phyloP scores from a whole-genome alignment of 1,140 invertebrate species.

The Aphis gossypii region DNA sequence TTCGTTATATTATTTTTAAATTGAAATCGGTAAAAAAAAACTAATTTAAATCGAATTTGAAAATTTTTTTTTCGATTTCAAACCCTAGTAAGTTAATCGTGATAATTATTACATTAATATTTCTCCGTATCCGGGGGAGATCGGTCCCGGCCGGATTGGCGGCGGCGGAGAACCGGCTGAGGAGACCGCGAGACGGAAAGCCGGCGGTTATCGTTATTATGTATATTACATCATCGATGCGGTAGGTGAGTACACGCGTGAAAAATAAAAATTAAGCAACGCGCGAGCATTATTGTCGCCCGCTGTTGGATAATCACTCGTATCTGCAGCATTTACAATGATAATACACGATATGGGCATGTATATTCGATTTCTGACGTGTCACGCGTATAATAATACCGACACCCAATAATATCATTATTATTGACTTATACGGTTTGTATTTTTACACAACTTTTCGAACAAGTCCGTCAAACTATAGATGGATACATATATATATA shows the following conservation, averaged over 20 bases:
- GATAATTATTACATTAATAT: neutral
- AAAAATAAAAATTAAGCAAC: conserved; percentile 47
- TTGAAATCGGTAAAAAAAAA: too few species aligned
- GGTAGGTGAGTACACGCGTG: neutral
- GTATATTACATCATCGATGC: neutral
- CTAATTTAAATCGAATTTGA: too few species aligned
- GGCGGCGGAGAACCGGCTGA: neutral
- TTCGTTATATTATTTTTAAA: too few species aligned
- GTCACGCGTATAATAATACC: neutral
- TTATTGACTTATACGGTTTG: neutral
- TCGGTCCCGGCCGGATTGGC: neutral
- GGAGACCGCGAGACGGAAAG: neutral
- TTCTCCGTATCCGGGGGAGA: neutral
- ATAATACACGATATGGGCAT: neutral
- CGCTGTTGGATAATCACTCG: conserved; percentile 45
- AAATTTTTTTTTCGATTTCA: too few species aligned
- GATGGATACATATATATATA: too few species aligned
- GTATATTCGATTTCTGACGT: neutral
- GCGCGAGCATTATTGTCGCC: conserved; percentile 15
- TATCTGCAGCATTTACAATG: neutral
- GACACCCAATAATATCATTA: neutral
- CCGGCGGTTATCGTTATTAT: neutral
- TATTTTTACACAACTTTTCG: neutral
- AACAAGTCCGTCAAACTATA: neutral
- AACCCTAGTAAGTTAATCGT: too few species aligned